Evolutionary conservation across 2,888 invertebrate species (phyloP), one percentile per base, ranked within the genome.

Genomic region (Conops quadrifasciatus): DNA sequence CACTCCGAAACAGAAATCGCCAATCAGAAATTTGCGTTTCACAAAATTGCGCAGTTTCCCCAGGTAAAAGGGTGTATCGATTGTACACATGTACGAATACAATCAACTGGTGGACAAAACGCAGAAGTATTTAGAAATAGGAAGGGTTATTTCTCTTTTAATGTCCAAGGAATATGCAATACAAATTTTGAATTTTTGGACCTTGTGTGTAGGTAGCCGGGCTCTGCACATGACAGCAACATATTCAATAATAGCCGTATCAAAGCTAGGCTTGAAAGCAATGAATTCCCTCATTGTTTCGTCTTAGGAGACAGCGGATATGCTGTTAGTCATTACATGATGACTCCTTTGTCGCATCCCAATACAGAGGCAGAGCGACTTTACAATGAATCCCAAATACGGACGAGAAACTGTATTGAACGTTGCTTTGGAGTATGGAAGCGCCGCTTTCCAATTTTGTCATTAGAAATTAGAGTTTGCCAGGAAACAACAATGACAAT

Each of bases 201-300:
- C 30, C 36, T 71, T 15, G 66, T 71, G 56, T 58, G 16, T 5
- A 66, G 66, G 15, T 71, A 59, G 60, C 66, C 66, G 2, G 60
- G 66, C 15, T 71, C 66, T 26, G 45, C 36, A 21, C 43, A 66
- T 13, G 71, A 66, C n/a, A 66, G 66, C 66, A 59, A 66, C 24
- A 66, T 71, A 15, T 71, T 71, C 49, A 65, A 71, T 47, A 71
- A 60, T 21, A 60, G 66, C 59, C 49, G 66, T 47, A 28, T 59
- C 28, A 66, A 71, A 65, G 45, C 36, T 16, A 19, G 58, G 21
- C 11, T 71, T 45, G 51, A 60, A 43, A 43, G 9, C 36, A 56
- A 56, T n/a, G 56, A 56, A 56, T 24, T 56, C 21, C 56, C 56
- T 24, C 11, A 2, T 56, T 56, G 56, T 13, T 43, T 56, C n/a